These are phyloP conservation scores for Malurus melanocephalus DNA, from an alignment of 2,113 vertebrate species.

Conservation along the genomic window DNA sequence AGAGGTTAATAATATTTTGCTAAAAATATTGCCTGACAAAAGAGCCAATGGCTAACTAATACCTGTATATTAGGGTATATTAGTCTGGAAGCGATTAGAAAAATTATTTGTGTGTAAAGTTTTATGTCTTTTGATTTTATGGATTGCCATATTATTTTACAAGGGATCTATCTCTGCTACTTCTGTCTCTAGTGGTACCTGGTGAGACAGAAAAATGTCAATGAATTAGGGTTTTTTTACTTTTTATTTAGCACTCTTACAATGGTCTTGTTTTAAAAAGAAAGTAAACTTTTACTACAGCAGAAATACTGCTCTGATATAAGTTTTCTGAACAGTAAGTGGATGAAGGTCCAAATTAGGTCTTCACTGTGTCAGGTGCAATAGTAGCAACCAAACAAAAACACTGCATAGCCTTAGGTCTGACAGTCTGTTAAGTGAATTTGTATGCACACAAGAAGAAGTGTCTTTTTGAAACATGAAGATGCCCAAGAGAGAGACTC, in stretches of 20 bases:
- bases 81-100: not conserved
- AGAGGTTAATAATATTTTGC: not conserved
- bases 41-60: not conserved
- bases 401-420: conserved; percentile 9
- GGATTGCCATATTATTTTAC: not conserved
- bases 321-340: not conserved
- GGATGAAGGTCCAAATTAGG: conserved; percentile 20
- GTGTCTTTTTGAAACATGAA: conserved; percentile 25
- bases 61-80: not conserved
- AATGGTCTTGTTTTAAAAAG: not conserved
- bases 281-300: not conserved
- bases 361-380: conserved; percentile 24
- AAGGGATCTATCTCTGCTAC: not conserved
- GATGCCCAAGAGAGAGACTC: conserved; percentile 27
- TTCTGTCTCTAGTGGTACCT: not conserved
- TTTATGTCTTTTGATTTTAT: not conserved
- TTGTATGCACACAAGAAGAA: conserved; percentile 33
- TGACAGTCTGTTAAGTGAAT: conserved; percentile 39
- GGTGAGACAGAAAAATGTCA: not conserved
- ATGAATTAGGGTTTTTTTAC: not conserved
- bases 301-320: not conserved
- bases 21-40: not conserved
- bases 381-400: conserved; percentile 15
- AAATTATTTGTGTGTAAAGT: not conserved
- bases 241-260: not conserved